A percentile compares a stretch with the other conserved stretches of the same genome.
Conservation (phyloP, 2,797 vertebrate genomes). For the Tokudaia tokunoshimensis region DNA sequence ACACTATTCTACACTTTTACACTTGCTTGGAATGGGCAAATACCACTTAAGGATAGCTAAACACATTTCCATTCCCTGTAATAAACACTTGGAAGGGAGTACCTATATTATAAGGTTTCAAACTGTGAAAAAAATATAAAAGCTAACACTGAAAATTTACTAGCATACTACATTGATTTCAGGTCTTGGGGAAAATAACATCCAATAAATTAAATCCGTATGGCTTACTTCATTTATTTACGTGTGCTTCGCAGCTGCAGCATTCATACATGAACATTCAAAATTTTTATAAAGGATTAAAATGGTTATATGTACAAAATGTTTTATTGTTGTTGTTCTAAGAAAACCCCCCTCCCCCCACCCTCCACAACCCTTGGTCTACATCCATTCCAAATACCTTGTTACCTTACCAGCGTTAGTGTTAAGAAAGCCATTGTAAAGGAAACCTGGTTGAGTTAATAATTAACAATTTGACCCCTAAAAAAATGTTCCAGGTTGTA, state of each 20-base stretch:
- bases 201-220: slow-evolving; percentile 95
- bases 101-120: slow-evolving; percentile 83
- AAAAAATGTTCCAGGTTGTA: slow-evolving; percentile 83
- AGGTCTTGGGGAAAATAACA: slow-evolving; percentile 92
- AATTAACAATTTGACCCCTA: slow-evolving; percentile 90
- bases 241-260: slow-evolving; percentile 91
- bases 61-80: slow-evolving; percentile 78
- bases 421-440: slow-evolving; percentile 87
- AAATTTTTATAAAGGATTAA: slow-evolving; percentile 93
- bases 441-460: slow-evolving; percentile 89
- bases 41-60: slow-evolving; percentile 80
- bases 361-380: slow-evolving; percentile 84
- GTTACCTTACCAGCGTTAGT: slow-evolving; percentile 87
- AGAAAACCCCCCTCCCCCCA: slow-evolving; percentile 66
- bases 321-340: slow-evolving; percentile 84
- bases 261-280: slow-evolving; percentile 93
- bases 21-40: slow-evolving; percentile 83
- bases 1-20: slow-evolving; percentile 76
- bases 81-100: slow-evolving; percentile 78
- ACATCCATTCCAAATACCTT: slow-evolving; percentile 87
- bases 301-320: slow-evolving; percentile 94
- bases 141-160: slow-evolving; percentile 86
- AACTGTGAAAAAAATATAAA: slow-evolving; percentile 83
- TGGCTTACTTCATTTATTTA: slow-evolving; percentile 93
- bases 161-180: slow-evolving; percentile 88